Base-by-base conservation (phyloP, 2,797 vertebrate genomes). In the Chrosomus eos region DNA sequence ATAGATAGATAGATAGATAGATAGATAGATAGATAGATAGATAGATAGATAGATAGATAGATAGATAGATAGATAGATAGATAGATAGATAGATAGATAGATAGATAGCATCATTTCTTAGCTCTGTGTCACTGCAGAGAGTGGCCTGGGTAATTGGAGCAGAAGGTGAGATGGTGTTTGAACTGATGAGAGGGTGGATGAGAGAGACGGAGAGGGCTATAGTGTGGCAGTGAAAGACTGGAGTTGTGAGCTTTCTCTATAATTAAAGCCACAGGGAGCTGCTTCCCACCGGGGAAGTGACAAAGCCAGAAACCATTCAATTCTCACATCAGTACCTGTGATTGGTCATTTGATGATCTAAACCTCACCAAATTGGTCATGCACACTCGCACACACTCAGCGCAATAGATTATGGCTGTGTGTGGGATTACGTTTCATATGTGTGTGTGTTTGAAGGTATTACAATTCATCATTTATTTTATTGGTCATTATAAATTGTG, bases 261-360 rank as follows among this genome's bases (percentile, higher is more conserved):
- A 95, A 95, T 94, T 94, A 92, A 93, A 89, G 93, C 94, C 91
- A 84, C 90, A 78, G 92, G 94, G 92, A 94, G 91, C 92, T 90
- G 53, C 90, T 90, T 91, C 84, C 88, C 68, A 87, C 90, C 90
- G 23, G n/a, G 81, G 87, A 89, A 86, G 87, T 79, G 51, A 80
- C 77, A 78, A 87, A 85, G 87, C 79, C 84, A 67, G 81, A 86
- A 87, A 87, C 80, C 84, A 85, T 89, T 86, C 87, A 71, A 60
- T 80, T 85, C 83, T 85, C 76, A 80, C 83, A 85, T 85, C 67
- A 80, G 66, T 31, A 80, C 76, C 83, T 51, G 83, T 80, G 83
- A 85, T 80, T 77, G 53, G 38, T 80, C 67, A 38, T 64, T 70
- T 80, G 76, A 80, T 70, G 53, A 85, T 80, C 83, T 64, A 72